Base-by-base conservation (phyloP, 1,140 invertebrate species). In the Meloidogyne hapla region DNA sequence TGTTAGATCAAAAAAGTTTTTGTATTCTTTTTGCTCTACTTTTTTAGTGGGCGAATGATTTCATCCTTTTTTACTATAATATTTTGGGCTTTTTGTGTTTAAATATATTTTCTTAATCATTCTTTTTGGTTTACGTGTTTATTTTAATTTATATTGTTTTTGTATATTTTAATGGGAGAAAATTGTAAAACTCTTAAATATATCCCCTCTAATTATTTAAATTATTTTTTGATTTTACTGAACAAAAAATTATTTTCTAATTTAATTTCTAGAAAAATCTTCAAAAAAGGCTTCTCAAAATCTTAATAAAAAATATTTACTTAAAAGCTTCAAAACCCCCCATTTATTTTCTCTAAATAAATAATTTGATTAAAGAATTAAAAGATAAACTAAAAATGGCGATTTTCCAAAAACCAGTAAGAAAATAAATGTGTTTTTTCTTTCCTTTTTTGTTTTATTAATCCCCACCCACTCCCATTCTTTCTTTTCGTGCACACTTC, bases 361-460 rank as follows among this genome's bases (percentile, higher is more conserved):
- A 66, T 66, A 66, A 33, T 66, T 28, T 8, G 65, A 66, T 66
- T 66, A 40, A 66, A 66, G 5, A 66, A 5, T 66, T 26, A 66
- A 66, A 28, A 66, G 33, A 66, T 66, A 25, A 66, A 21, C 15
- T 28, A 66, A 66, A 18, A 23, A 15, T 8, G 6, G 18, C 26
- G 40, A 10, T 15, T 10, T 10, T 25, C 48, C 10, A 69, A 33
- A 25, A 69, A 15, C 12, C 12, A 66, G n/a, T 15, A 23, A 69
- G 15, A 63, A 71, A 48, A n/a, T 15, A 40, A 63, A 70, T 40
- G 13, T 70, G 9, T 18, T 70, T 42, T 56, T 62, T 28, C 23
- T 1, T 62, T 62, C 45, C n/a, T 42, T 28, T 70, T 62, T 67
- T 33, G 15, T 63, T 21, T 70, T n/a, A 48, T 18, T 62, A 23